Conservation (phyloP, 2,797 vertebrate genomes). For the Lepus townsendii region DNA sequence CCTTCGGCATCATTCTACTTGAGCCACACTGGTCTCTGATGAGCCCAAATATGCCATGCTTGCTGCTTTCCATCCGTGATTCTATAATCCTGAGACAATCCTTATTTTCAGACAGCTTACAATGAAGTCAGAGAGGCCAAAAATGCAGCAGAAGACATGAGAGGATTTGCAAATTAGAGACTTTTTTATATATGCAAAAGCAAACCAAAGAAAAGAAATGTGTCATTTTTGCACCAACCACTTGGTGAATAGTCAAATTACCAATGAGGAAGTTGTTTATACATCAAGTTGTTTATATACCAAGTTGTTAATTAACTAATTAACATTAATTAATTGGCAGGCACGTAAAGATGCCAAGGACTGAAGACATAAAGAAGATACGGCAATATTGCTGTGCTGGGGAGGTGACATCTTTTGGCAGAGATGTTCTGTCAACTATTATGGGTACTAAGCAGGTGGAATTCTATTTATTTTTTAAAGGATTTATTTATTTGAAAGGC, state of each 20-base stretch:
- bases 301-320: not conserved
- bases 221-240: not conserved
- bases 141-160: not conserved
- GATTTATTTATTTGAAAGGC: no score
- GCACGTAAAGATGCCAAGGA: no score
- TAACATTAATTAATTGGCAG: not conserved
- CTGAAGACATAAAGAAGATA: not conserved
- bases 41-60: no score
- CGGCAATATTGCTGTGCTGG: rapidly evolving
- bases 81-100: no score
- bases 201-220: not conserved
- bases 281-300: not conserved
- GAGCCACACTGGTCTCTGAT: not conserved
- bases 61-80: not conserved
- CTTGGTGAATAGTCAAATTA: not conserved
- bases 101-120: not conserved
- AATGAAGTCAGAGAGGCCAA: not conserved
- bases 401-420: not conserved
- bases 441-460: not conserved
- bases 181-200: not conserved
- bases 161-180: not conserved
- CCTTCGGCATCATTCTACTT: not conserved
- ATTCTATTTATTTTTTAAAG: not conserved
- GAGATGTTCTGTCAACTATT: not conserved
- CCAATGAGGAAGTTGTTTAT: not conserved